phyloP scores from a whole-genome alignment of 1,140 invertebrate genomes.

The Drosophila sturtevanti region DNA sequence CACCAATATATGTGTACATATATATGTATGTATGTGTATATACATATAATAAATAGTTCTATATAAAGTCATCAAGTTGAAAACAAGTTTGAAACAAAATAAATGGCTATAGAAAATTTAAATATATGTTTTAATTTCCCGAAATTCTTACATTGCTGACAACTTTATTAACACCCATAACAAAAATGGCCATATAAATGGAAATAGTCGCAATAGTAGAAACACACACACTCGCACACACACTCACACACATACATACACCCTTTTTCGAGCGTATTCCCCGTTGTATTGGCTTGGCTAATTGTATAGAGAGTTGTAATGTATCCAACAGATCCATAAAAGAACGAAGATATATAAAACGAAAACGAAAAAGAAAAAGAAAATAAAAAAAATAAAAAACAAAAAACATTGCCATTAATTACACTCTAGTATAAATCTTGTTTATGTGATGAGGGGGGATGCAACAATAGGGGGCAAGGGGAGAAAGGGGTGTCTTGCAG shows the following conservation, averaged over 20 bases:
- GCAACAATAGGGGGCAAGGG: not conserved
- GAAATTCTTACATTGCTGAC: conserved; percentile 65
- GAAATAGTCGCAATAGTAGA: conserved; percentile 18
- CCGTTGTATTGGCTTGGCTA: conserved; percentile 17
- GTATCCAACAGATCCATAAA: conserved; percentile 57
- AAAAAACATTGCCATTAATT: conserved; percentile 66
- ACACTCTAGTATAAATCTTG: conserved; percentile 63
- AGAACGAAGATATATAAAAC: conserved; percentile 11
- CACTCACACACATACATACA: not conserved
- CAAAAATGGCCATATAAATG: not conserved
- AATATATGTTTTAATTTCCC: too few relatives aligned
- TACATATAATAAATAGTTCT: too few relatives aligned
- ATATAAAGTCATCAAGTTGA: too few relatives aligned
- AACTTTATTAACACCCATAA: conserved; percentile 59
- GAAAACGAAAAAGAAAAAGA: too few relatives aligned
- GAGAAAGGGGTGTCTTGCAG: too few relatives aligned
- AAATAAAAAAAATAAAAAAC: conserved; percentile 38
- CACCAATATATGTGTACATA: too few relatives aligned
- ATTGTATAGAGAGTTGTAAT: conserved; percentile 46
- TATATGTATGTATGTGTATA: too few relatives aligned
- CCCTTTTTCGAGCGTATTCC: too few relatives aligned
- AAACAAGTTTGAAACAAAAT: too few relatives aligned
- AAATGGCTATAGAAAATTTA: too few relatives aligned
- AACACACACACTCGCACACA: conserved; percentile 12
- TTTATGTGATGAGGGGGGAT: not conserved